Percentiles rank a stretch among this genome's conserved stretches.
These are phyloP conservation scores for Megaustenia siamemsis DNA, from an alignment of 2,888 invertebrate genomes.

Conservation along the genomic window DNA sequence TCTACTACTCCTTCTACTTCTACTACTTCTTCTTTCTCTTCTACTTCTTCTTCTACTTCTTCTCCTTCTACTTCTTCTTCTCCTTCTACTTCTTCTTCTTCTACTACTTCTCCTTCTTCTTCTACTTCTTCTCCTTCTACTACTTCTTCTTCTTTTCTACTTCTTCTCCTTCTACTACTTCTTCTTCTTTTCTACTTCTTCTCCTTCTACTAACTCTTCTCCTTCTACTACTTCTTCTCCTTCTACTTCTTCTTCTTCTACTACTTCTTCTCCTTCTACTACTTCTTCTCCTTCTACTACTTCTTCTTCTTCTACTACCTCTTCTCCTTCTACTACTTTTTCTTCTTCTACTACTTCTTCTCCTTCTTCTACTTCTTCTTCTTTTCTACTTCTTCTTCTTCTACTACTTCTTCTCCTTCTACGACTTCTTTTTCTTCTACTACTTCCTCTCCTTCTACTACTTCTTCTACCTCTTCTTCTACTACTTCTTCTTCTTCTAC, in stretches of 20 bases:
- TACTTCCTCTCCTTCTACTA: too few relatives aligned
- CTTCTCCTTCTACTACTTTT: background rate
- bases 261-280: too few relatives aligned
- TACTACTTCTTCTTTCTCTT: background rate
- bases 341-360: background rate
- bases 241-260: too few relatives aligned
- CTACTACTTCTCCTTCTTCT: too few relatives aligned
- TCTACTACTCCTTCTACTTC: background rate
- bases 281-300: background rate
- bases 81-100: too few relatives aligned
- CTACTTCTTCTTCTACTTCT: background rate
- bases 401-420: background rate
- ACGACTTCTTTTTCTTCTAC: too few relatives aligned
- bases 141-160: constrained; percentile 35
- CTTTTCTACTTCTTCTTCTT: background rate
- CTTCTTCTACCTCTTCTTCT: background rate
- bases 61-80: background rate
- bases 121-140: background rate
- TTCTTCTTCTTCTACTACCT: too few relatives aligned
- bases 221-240: too few relatives aligned
- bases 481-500: background rate
- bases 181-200: too few relatives aligned
- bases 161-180: constrained; percentile 26
- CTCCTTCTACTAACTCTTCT: too few relatives aligned
- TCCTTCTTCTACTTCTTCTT: background rate